Conservation (phyloP, 2,888 invertebrate species). For the Andrena hattorfiana region DNA sequence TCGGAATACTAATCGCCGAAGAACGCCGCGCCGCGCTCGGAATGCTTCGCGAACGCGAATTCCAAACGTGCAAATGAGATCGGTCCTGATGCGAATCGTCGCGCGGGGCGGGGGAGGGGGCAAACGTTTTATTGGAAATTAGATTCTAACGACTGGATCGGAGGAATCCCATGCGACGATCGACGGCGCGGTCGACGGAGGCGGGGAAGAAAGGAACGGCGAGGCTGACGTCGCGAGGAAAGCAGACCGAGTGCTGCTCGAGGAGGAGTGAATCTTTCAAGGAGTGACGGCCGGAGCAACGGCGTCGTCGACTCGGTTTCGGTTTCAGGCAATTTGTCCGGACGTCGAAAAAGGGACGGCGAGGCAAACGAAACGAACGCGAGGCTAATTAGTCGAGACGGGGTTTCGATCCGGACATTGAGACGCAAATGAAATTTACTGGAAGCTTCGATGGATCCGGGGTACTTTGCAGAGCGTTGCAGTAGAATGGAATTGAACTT, state of each 20-base stretch:
- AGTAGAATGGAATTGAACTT: slow-evolving; percentile 14
- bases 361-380: slow-evolving; percentile 34
- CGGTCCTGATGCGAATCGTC: slow-evolving; percentile 31
- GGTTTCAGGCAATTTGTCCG: slow-evolving; percentile 1
- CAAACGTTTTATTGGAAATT: slow-evolving; percentile 53
- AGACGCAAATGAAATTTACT: slow-evolving; percentile 49
- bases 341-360: neutral
- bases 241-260: neutral
- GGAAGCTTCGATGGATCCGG: slow-evolving; percentile 1
- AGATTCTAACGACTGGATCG: slow-evolving; percentile 54
- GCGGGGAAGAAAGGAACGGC: neutral
- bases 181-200: neutral
- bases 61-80: slow-evolving; percentile 62
- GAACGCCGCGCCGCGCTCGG: slow-evolving; percentile 41
- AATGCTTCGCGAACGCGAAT: slow-evolving; percentile 52
- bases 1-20: slow-evolving; percentile 55
- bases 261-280: neutral
- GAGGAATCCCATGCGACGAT: slow-evolving; percentile 33
- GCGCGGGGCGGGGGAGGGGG: neutral
- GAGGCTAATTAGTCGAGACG: slow-evolving; percentile 40
- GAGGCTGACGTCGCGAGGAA: no score
- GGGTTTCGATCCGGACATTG: slow-evolving; percentile 21
- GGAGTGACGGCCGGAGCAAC: neutral
- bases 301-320: neutral
- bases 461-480: neutral